phyloP scores from a whole-genome alignment of 2,888 invertebrate genomes.

The Tinea trinotella region DNA sequence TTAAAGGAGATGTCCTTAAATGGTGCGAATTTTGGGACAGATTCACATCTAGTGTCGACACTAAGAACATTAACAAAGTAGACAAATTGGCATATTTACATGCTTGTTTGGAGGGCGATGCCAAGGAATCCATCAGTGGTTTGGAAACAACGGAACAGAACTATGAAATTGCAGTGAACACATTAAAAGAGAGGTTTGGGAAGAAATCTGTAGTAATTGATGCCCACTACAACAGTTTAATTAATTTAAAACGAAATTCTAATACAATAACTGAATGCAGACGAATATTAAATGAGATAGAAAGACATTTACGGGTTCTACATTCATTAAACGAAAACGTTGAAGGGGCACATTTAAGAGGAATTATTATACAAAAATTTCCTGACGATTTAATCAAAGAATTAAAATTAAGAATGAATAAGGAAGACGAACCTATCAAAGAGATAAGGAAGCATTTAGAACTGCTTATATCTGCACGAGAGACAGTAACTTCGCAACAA shows the following conservation, averaged over 20 bases:
- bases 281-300: constrained; percentile 24
- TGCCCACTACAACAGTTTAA: constrained; percentile 25
- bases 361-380: constrained; percentile 25
- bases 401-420: too few relatives aligned
- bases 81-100: constrained; percentile 27
- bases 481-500: not conserved
- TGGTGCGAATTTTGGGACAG: constrained; percentile 28
- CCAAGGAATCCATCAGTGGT: constrained; percentile 23
- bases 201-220: constrained; percentile 20
- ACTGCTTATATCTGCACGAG: constrained; percentile 22
- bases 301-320: constrained; percentile 19
- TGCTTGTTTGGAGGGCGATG: constrained; percentile 24
- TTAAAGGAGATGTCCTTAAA: constrained; percentile 25
- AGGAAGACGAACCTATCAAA: not conserved
- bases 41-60: constrained; percentile 25
- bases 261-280: constrained; percentile 20
- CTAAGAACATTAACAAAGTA: constrained; percentile 23
- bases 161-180: constrained; percentile 24
- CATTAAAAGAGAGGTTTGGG: constrained; percentile 23
- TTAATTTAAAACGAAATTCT: constrained; percentile 21
- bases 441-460: constrained; percentile 3
- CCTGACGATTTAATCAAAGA: constrained; percentile 27
- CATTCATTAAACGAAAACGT: not conserved
- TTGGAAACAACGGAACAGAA: constrained; percentile 25
- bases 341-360: constrained; percentile 19